Evolutionary conservation across 1,140 invertebrate genomes (phyloP), one percentile per base, ranked within the genome.

Genomic region (Drosophila lacteicornis): DNA sequence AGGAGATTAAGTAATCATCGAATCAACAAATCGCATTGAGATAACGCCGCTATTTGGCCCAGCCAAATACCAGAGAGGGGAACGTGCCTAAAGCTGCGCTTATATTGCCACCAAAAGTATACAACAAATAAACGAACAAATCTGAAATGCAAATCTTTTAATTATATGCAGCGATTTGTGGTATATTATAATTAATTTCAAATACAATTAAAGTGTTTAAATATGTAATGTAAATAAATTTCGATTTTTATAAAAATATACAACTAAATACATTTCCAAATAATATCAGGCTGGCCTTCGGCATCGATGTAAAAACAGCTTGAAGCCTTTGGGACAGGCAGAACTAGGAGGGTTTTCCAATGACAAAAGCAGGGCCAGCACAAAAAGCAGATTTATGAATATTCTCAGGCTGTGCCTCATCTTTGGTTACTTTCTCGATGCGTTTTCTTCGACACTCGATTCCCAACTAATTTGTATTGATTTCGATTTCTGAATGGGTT

Each of bases 221-320:
- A 30, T 30, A 30, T 1, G 6, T 30, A 30, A 30, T 30, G 19
- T 30, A 30, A 30, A 30, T 5, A 30, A 1, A 6, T 30, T 6
- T 30, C 7, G 5, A 30, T 30, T 30, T 30, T 6, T 30, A 6
- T 30, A 30, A 5, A 30, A 30, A 30, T 30, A 30, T 30, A 38
- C 3, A 12, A 13, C 9, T 40, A 8, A 15, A 13, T 22, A 8
- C 8, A 38, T 7, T 13, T 19, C 12, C 13, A 22, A 38, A 4
- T 49, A 22, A 22, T 30, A 40, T 49, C 12, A 70, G 2, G 47
- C 67, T 38, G 49, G 49, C 9, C 7, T 70, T 17, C 67, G 66
- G 33, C 67, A 70, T 1, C 40, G 67, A 11, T 27, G 15, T 1
- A 47, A 12, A 13, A 30, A 71, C 22, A 56, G 11, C 17, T 56